Base-by-base conservation (phyloP, 2,888 invertebrate genomes). In the Melikaiella ostensackeni region DNA sequence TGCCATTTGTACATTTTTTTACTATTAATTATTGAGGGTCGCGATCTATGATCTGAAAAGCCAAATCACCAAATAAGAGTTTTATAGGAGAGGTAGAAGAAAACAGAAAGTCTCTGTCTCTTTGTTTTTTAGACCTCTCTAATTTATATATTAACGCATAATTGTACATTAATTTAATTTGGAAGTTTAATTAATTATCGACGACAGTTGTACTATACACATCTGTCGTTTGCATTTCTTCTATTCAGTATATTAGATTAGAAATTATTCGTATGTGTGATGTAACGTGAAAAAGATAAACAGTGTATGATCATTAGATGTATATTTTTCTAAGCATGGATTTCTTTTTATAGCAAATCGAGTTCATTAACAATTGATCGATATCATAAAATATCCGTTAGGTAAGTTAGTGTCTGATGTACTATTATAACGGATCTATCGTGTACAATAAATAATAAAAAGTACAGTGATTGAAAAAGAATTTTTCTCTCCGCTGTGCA, bases 321-420 rank as follows among this genome's bases (percentile, higher is more conserved):
- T 88, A 88, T 88, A 88, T 88, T 88, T 88, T 88, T 88, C 83
- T 87, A 87, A 86, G 82, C 82, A 70, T 84, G 82, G 79, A 84
- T 79, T 76, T 80, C 81, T 78, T 81, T 83, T 79, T 81, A 81
- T 79, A 81, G 64, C 61, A 75, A 82, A 80, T 61, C 80, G 75
- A 82, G 81, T 81, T 78, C 74, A 81, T 80, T 78, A 46, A 70
- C 50, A 50, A 70, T 50, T 50, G 70, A 70, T 70, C 24, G 30
- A 70, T 76, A 84, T 78, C 66, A 77, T 64, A 82, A 75, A 79
- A 75, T 79, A 79, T 78, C 78, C 80, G 77, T 79, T 82, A 85
- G 82, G 74, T 84, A 82, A 84, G 79, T 83, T 85, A 86, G 86
- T 86, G 85, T 87, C 87, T 85, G 80, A 83, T 84, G 78, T 82